Conservation (phyloP, 2,113 vertebrate genomes). For the Trochalopteron elliotii region DNA sequence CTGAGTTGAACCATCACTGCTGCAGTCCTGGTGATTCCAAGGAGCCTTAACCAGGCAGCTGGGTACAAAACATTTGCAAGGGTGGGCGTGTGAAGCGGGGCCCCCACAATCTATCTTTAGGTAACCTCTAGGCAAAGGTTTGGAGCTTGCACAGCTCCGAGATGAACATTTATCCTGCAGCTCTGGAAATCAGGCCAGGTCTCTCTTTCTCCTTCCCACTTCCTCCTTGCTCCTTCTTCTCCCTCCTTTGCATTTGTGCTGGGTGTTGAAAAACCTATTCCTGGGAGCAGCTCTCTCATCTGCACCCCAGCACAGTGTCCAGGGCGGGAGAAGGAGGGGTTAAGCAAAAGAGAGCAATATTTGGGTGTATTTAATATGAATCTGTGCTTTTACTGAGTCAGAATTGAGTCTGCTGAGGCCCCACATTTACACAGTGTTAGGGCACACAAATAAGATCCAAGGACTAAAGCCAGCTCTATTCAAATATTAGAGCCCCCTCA, state of each 20-base stretch:
- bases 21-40: accelerated
- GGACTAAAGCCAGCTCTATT: neutral
- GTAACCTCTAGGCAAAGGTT: slow-evolving; percentile 38
- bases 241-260: neutral
- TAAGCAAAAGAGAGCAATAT: neutral
- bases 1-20: accelerated
- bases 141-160: neutral
- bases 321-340: neutral
- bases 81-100: neutral
- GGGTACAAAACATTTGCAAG: neutral
- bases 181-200: slow-evolving; percentile 53
- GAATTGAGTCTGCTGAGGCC: neutral
- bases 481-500: neutral
- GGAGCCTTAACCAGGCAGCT: neutral
- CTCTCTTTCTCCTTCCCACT: slow-evolving; percentile 30
- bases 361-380: neutral
- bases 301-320: neutral
- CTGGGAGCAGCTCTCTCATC: neutral
- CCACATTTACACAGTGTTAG: neutral
- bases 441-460: neutral
- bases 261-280: slow-evolving; percentile 1
- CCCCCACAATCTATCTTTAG: slow-evolving; percentile 35
- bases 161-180: neutral
- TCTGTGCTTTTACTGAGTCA: neutral
- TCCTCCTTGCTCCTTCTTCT: neutral